These are phyloP conservation scores for Anthophora plumipes DNA, from an alignment of 2,888 invertebrate species.

Conservation along the genomic window DNA sequence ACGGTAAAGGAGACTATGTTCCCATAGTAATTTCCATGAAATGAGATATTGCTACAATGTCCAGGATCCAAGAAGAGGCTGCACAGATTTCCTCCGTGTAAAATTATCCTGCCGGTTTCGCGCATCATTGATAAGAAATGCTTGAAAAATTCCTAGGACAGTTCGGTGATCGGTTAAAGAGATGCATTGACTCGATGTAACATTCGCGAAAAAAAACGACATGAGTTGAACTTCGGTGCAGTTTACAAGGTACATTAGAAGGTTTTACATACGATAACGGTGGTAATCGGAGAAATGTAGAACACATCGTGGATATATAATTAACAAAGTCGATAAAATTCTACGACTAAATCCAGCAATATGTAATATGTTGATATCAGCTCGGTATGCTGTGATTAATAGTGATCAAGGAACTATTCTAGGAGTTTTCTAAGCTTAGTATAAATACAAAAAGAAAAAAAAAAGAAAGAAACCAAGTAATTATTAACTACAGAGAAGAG, in stretches of 20 bases:
- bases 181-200: conserved; percentile 5
- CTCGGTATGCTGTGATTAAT: too few relatives aligned
- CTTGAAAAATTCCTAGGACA: background rate
- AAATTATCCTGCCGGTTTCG: conserved; percentile 40
- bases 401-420: too few relatives aligned
- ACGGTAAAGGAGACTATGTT: background rate
- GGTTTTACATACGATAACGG: too few relatives aligned
- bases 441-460: too few relatives aligned
- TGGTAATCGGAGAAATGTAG: background rate
- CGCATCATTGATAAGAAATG: conserved; percentile 21
- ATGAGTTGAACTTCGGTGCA: background rate
- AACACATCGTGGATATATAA: background rate
- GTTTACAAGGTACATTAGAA: background rate
- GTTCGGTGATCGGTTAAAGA: conserved; percentile 3
- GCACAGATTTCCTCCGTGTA: background rate
- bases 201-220: background rate
- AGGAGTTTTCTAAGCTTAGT: too few relatives aligned
- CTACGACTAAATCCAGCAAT: background rate
- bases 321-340: conserved; percentile 6
- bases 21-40: conserved; percentile 12
- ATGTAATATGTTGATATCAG: background rate
- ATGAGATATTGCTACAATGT: conserved; percentile 8
- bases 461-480: too few relatives aligned
- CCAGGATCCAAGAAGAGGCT: too few relatives aligned
- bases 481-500: too few relatives aligned